Percentiles rank a stretch among this genome's conserved stretches.
Evolutionary conservation across 2,797 vertebrate species (phyloP).

Genomic region (Luscinia megarhynchos): DNA sequence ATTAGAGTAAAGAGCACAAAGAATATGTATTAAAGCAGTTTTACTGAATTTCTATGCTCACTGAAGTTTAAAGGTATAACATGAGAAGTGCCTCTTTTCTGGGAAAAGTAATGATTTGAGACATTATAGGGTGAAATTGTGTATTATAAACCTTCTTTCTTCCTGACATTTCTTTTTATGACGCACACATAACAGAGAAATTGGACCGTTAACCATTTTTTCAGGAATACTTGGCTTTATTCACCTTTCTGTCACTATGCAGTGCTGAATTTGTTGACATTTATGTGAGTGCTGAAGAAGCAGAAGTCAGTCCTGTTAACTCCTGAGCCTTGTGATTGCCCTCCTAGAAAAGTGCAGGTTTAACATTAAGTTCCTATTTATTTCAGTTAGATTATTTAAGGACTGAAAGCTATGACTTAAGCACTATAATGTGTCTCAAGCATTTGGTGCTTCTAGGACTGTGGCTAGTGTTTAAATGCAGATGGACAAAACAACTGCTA

Average conservation of each 20-base stretch:
- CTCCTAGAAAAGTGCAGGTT: background rate
- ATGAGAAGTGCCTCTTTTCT: background rate
- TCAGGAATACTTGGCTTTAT: background rate
- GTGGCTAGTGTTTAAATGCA: background rate
- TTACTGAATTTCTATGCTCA: background rate
- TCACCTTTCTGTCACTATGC: background rate
- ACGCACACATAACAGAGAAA: background rate
- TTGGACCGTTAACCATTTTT: background rate
- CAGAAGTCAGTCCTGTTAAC: background rate
- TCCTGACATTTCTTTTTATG: background rate
- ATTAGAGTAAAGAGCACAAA: background rate
- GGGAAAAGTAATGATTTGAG: background rate
- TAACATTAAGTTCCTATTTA: background rate
- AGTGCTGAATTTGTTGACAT: background rate
- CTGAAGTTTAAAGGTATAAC: background rate
- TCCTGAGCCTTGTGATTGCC: background rate
- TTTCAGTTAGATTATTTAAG: background rate
- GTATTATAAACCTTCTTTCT: background rate
- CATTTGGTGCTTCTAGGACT: background rate
- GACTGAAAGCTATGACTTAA: background rate
- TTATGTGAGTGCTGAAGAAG: background rate
- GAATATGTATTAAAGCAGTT: background rate
- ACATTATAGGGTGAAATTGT: background rate
- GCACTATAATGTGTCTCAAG: background rate
- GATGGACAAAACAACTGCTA: background rate